Evolutionary conservation across 2,797 vertebrate genomes (phyloP), one percentile per base, ranked within the genome.

Genomic region (Champsocephalus gunnari): DNA sequence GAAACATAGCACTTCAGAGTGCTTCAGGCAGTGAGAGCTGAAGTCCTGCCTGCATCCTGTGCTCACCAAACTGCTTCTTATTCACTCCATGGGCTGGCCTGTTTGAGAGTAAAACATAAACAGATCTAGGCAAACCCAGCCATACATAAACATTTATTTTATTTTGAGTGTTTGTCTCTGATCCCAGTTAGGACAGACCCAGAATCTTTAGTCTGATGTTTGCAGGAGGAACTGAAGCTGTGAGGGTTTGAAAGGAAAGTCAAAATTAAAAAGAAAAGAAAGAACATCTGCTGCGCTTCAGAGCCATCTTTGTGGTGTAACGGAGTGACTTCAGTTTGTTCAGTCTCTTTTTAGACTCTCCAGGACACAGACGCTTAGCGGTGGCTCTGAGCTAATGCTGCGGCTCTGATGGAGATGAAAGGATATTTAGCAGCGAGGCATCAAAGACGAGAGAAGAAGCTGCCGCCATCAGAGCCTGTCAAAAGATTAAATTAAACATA

Each of bases 381-480:
- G 32, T 14, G 14, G 28, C 82, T 83, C 62, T 71, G 79, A 81
- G 76, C 74, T 54, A 68, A 69, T 77, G 75, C 77, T 50, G 79
- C 64, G 63, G 68, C 83, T 91, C 50, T 84, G 88, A 89, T 91
- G 80, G 59, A 12, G 61, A 90, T 89, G 67, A 91, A 89, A 88
- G 83, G 17, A 51, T n/a, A 38, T 68, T 79, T 24, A 68, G 77
- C 63, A 12, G 66, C 55, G 1, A 34, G 9, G 57, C 85, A 80
- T 91, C 77, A 89, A 81, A 87, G 65, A 43, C 1, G 5, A 49
- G 38, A 53, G 28, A 21, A 63, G 54, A 66, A 43, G 49, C 45
- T 68, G 41, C 66, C 3, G 44, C 63, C 45, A 51, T 69, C 71
- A 44, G 63, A 74, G 63, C 17, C 61, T 63, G 60, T 78, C 14